A percentile compares a stretch with the other conserved stretches of the same genome.
Conservation (phyloP, 2,113 vertebrate genomes). For the Rafetus swinhoei region DNA sequence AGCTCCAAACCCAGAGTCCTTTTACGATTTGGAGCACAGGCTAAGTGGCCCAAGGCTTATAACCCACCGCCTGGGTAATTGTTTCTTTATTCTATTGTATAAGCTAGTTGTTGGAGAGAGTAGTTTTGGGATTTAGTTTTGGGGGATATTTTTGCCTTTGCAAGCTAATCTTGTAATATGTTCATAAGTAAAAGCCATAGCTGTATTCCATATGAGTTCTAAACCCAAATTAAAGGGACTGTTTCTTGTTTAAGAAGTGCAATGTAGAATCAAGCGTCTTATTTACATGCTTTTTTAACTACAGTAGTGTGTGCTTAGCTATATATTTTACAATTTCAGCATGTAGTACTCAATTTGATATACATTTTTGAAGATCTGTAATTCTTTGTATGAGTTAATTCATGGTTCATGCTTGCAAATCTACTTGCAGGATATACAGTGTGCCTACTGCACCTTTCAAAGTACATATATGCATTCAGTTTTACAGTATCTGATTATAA, state of each 20-base stretch:
- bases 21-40: not conserved
- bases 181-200: conserved; percentile 72
- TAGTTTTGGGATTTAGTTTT: not conserved
- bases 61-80: conserved; percentile 7
- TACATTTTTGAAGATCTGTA: conserved; percentile 59
- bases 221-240: conserved; percentile 14
- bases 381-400: conserved; percentile 49
- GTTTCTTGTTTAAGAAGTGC: conserved; percentile 23
- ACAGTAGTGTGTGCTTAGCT: conserved; percentile 10
- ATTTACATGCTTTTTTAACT: conserved; percentile 56
- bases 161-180: not conserved
- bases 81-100: not conserved
- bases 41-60: not conserved
- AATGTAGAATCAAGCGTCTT: conserved; percentile 40
- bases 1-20: not conserved
- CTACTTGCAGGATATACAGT: conserved; percentile 60
- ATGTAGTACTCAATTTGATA: conserved; percentile 24
- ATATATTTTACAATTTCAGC: conserved; percentile 64
- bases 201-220: conserved; percentile 29
- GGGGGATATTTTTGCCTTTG: not conserved
- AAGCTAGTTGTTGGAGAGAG: not conserved
- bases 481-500: conserved; percentile 44
- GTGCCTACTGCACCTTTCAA: conserved; percentile 70
- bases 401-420: conserved; percentile 66
- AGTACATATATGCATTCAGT: conserved; percentile 54